Evolutionary conservation across 2,888 invertebrate species (phyloP).

Genomic region (Folsomia candida): DNA sequence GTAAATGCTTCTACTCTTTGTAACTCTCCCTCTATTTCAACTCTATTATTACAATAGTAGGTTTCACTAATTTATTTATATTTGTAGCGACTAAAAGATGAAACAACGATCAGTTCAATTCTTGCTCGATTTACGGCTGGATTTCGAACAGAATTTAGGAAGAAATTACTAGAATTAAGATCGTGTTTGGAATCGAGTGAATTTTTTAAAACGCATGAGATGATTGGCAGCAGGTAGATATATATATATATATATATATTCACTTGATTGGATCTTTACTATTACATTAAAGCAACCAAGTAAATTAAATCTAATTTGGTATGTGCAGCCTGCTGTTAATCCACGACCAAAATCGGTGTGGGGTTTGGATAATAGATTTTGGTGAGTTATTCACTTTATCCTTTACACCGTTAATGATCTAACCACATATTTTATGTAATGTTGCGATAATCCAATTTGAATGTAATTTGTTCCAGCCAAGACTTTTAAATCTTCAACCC

Average conservation of each 20-base stretch:
- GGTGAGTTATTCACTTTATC: background rate
- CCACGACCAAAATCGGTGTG: conserved; percentile 71
- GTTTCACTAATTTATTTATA: conserved; percentile 4
- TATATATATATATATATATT: conserved; percentile 8
- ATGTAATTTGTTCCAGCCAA: conserved; percentile 63
- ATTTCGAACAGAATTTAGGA: conserved; percentile 66
- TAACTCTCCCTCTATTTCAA: too few species aligned
- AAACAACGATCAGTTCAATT: conserved; percentile 66
- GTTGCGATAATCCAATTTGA: background rate
- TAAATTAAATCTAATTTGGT: conserved; percentile 67
- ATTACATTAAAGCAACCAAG: conserved; percentile 30
- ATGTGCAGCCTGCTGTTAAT: conserved; percentile 78
- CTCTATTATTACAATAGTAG: too few species aligned
- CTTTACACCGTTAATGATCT: background rate
- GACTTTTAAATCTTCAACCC: conserved; percentile 66
- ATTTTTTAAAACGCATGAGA: conserved; percentile 80
- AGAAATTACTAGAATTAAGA: conserved; percentile 74
- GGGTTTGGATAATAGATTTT: conserved; percentile 94
- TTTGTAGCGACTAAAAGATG: conserved; percentile 32
- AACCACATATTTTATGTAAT: too few species aligned
- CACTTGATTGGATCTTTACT: conserved; percentile 15
- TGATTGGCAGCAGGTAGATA: conserved; percentile 51
- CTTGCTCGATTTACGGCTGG: conserved; percentile 71
- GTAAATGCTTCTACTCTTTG: too few species aligned
- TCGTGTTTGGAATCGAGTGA: conserved; percentile 75